Evolutionary conservation across 2,888 invertebrate species (phyloP).

Genomic region (Boloria selene): DNA sequence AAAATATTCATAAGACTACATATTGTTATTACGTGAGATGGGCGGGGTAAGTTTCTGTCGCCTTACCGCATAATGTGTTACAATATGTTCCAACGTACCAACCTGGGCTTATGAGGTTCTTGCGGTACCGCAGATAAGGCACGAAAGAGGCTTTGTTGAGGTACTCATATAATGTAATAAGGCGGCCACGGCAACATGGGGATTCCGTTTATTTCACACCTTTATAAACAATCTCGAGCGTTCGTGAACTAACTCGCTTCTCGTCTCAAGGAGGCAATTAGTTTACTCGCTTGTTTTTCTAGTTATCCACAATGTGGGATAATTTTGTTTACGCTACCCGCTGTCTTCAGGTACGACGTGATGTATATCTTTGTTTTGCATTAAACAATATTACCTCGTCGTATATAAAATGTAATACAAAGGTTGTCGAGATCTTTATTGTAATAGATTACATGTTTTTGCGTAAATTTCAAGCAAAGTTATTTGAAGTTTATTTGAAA

Average conservation of each 20-base stretch:
- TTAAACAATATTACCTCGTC: conserved; percentile 2
- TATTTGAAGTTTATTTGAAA: conserved; percentile 66
- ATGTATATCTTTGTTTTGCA: conserved; percentile 1
- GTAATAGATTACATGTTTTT: conserved; percentile 18
- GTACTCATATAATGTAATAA: conserved; percentile 72
- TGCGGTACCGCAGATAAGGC: conserved; percentile 75
- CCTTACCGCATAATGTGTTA: conserved; percentile 74
- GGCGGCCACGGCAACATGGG: conserved; percentile 62
- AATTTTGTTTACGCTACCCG: conserved; percentile 23
- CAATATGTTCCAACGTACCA: conserved; percentile 78
- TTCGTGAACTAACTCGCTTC: conserved; percentile 44
- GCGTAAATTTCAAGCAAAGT: conserved; percentile 49
- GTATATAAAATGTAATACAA: conserved; percentile 1
- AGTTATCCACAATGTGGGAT: conserved; percentile 13
- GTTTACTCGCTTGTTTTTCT: conserved; percentile 44
- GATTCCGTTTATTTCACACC: conserved; percentile 62
- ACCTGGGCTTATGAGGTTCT: conserved; percentile 76
- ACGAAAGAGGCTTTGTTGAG: conserved; percentile 71
- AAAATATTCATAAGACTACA: conserved; percentile 71
- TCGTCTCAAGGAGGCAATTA: conserved; percentile 63
- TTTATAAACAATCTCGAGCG: conserved; percentile 49
- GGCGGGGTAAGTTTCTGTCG: conserved; percentile 62
- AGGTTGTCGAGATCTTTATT: not conserved
- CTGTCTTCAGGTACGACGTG: conserved; percentile 7
- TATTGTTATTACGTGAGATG: conserved; percentile 70